Evolutionary conservation across 1,140 invertebrate genomes (phyloP).

Genomic region (Acyrthosiphon pisum): DNA sequence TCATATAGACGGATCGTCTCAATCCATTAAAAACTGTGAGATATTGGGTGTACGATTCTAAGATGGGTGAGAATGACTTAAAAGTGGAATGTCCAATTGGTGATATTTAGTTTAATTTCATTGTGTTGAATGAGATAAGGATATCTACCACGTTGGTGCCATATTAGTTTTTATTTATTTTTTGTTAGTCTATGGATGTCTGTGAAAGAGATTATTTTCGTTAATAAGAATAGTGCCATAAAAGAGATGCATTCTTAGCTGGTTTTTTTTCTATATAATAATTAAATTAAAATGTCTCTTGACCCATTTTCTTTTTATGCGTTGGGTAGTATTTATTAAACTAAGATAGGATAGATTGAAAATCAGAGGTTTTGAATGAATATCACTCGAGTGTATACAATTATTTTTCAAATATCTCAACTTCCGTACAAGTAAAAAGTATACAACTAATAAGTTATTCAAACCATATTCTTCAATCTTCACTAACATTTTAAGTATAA

Average conservation of each 20-base stretch:
- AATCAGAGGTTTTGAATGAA: background rate
- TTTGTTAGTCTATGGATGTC: too few relatives aligned
- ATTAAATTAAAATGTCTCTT: background rate
- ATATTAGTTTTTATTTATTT: background rate
- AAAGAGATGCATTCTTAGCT: background rate
- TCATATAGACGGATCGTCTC: too few relatives aligned
- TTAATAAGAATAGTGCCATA: background rate
- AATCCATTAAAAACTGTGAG: too few relatives aligned
- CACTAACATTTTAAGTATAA: background rate
- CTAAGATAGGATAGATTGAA: background rate
- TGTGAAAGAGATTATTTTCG: too few relatives aligned
- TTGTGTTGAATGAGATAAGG: too few relatives aligned
- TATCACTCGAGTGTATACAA: background rate
- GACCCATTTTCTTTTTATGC: background rate
- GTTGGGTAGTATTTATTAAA: background rate
- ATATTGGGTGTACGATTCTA: too few relatives aligned
- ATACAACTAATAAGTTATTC: background rate
- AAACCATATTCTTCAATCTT: background rate
- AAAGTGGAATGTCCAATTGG: too few relatives aligned
- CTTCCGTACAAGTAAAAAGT: background rate
- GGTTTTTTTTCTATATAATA: background rate
- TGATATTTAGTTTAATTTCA: too few relatives aligned
- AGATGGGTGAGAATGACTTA: too few relatives aligned
- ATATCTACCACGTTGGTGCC: too few relatives aligned
- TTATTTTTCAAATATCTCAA: background rate